Evolutionary conservation across 2,797 vertebrate species (phyloP).

Genomic region (Eurystomus glaucurus): DNA sequence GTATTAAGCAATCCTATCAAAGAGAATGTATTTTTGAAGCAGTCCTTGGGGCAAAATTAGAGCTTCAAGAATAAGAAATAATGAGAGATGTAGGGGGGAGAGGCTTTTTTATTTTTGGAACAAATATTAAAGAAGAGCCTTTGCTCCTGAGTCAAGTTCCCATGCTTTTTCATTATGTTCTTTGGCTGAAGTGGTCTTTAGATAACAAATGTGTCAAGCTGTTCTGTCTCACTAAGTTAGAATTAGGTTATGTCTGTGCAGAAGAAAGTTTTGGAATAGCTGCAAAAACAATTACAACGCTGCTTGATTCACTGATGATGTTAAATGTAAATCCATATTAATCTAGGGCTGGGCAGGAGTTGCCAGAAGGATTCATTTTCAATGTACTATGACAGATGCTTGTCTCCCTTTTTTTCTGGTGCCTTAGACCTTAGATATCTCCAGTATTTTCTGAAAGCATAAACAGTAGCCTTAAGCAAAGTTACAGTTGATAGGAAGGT

Average conservation of each 20-base stretch:
- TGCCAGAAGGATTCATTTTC: constrained; percentile 74
- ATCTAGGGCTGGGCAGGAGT: constrained; percentile 54
- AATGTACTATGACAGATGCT: constrained; percentile 13
- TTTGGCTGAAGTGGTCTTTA: constrained; percentile 78
- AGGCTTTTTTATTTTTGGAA: constrained; percentile 69
- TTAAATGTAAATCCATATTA: constrained; percentile 77
- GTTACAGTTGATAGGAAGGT: constrained; percentile 47
- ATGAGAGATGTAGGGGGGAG: constrained; percentile 40
- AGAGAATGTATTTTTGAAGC: constrained; percentile 76
- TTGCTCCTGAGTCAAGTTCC: constrained; percentile 76
- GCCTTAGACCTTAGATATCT: constrained; percentile 24
- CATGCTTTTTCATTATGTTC: constrained; percentile 78
- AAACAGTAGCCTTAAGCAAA: constrained; percentile 63
- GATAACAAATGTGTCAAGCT: constrained; percentile 82
- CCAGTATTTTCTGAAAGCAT: constrained; percentile 42
- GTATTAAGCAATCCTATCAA: constrained; percentile 67
- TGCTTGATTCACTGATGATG: constrained; percentile 60
- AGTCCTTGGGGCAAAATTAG: constrained; percentile 75
- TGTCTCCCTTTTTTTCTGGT: constrained; percentile 58
- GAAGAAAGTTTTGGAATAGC: constrained; percentile 74
- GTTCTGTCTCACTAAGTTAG: constrained; percentile 72
- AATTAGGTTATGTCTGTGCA: constrained; percentile 71
- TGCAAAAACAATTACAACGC: constrained; percentile 61
- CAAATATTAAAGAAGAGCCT: constrained; percentile 66
- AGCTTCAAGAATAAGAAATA: constrained; percentile 64